These are phyloP conservation scores for Triplophysa yarkandensis DNA, from an alignment of 2,797 vertebrate genomes.

Conservation along the genomic window DNA sequence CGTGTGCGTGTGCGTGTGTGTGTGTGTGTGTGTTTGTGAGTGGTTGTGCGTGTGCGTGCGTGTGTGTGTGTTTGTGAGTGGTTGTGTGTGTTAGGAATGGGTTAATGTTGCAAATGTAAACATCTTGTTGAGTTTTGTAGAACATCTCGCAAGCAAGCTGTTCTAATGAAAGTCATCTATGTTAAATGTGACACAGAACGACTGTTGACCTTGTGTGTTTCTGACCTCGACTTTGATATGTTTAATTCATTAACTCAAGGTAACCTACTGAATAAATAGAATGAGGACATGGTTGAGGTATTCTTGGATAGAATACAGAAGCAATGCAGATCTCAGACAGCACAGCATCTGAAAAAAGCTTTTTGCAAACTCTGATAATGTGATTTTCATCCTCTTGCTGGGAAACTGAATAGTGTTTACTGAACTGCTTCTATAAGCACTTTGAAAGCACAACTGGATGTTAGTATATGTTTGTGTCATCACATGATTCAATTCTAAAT, in stretches of 20 bases:
- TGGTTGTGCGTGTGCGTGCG: no score
- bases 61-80: no score
- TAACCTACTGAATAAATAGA: not conserved
- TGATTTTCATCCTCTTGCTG: not conserved
- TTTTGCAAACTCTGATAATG: not conserved
- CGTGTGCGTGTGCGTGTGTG: no score
- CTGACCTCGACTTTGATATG: not conserved
- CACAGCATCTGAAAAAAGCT: not conserved
- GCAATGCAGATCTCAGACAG: not conserved
- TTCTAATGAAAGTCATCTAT: constrained; percentile 2
- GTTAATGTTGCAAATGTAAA: not conserved
- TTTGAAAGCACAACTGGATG: not conserved
- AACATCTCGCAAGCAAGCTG: constrained; percentile 1
- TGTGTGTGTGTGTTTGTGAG: no score
- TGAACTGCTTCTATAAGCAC: not conserved
- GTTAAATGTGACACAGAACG: constrained; percentile 5
- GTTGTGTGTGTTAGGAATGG: not conserved
- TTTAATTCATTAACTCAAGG: constrained; percentile 5
- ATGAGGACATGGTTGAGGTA: not conserved
- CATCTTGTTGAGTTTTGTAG: not conserved
- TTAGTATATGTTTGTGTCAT: not conserved
- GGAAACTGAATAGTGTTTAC: no score
- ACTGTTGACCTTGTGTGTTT: constrained; percentile 2
- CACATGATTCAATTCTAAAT: no score
- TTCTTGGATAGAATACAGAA: not conserved